A percentile compares a stretch with the other conserved stretches of the same genome.
These are phyloP conservation scores for Artibeus jamaicensis DNA, from an alignment of 2,797 vertebrate species.

Conservation along the genomic window DNA sequence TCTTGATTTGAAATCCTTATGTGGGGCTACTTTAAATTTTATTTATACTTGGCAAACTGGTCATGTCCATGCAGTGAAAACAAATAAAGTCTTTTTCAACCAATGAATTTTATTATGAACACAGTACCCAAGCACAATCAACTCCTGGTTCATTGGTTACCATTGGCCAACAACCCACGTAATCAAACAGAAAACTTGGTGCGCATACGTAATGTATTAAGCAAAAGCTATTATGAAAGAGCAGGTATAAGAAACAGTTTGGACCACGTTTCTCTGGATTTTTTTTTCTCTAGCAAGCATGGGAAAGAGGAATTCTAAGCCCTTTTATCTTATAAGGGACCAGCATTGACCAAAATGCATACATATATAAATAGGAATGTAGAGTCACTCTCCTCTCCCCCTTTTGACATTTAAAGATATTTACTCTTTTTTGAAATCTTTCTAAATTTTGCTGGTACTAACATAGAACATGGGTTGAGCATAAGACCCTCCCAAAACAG, in stretches of 20 bases:
- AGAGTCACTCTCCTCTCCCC: rapidly evolving
- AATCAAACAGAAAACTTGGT: background rate
- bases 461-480: conserved; percentile 78
- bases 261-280: background rate
- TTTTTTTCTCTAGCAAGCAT: background rate
- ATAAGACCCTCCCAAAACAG: conserved; percentile 73
- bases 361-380: rapidly evolving
- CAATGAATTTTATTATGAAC: background rate
- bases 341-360: background rate
- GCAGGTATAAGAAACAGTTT: background rate
- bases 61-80: background rate
- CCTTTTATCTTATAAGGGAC: background rate
- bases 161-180: background rate
- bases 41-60: background rate
- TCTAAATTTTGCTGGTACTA: conserved; percentile 87
- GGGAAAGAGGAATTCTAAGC: background rate
- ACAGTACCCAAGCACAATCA: background rate
- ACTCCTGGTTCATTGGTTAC: background rate
- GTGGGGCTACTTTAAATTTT: background rate
- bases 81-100: background rate
- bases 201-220: background rate
- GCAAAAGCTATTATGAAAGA: background rate
- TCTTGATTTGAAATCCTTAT: background rate
- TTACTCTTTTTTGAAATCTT: conserved; percentile 56
- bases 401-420: background rate